Evolutionary conservation across 1,140 invertebrate genomes (phyloP), one percentile per base, ranked within the genome.

Genomic region (Tetramorium alpestre): DNA sequence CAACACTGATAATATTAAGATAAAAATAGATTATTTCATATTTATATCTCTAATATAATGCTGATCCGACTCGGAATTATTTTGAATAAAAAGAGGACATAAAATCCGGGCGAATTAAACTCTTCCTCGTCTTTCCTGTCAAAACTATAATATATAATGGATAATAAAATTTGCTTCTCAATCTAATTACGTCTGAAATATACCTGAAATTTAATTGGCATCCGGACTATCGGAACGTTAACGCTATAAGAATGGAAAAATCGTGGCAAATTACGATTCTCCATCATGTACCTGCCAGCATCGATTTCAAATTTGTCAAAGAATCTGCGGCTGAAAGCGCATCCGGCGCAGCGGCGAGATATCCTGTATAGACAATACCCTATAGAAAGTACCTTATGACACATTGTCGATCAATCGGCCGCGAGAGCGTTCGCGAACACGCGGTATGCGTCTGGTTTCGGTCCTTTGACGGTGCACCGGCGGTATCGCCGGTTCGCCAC

Each of bases 381-480:
- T 75, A 64, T 60, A 64, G 54, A 75, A 47, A 49, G 54, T n/a
- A 75, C 69, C 80, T 84, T 84, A 54, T 84, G 69, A 75, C 80
- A 75, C 80, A 84, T 73, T 84, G 69, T 84, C 80, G 80, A 84
- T 84, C 80, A 84, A 84, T 84, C 80, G 69, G 80, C 16, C 78
- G 65, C 62, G 77, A 69, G 62, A 80, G 58, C 75, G 38, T 28
- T 84, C 80, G 80, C 25, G 69, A 75, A 75, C 80, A 62, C 69
- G 54, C 69, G 80, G 44, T 73, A 62, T 47, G 67, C 67, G 54
- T 62, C 25, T 60, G 51, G 69, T 22, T 82, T 73, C 51, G 54
- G 70, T 49, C 80, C 80, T 84, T 84, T 84, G 80, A 84, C 28
- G 69, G 67, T 4, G 38, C 33, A 41, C 49, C 60, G 44, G 49